Evolutionary conservation across 2,113 vertebrate species (phyloP), one percentile per base, ranked within the genome.

Genomic region (Aptenodytes forsteri): DNA sequence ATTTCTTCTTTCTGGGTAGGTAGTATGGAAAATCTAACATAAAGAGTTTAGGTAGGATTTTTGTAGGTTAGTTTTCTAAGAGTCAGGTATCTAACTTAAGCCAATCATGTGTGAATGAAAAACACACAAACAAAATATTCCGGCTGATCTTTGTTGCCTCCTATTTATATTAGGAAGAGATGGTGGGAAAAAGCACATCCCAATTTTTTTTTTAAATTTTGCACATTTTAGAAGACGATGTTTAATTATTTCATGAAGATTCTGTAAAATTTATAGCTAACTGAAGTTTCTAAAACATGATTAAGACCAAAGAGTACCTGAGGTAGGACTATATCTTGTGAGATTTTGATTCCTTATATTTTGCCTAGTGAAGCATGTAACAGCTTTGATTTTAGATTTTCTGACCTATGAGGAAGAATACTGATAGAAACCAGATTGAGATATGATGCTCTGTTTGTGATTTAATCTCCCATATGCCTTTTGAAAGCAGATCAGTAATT

Each of bases 301-400:
- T 82, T 61, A 67, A 52, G 16, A 13, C 27, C 34, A 54, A 83
- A 78, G 50, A 47, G 26, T 65, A 75, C 80, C 50, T 75, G n/a
- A 92, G 32, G 30, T 70, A 64, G 61, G 30, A 67, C 30, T 67
- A 6, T 27, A 52, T 46, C n/a, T 71, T 47, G 19, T 54, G 55
- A 92, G 49, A 71, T 85, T 83, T 81, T 70, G 34, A 44, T 79
- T 89, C 18, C 27, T 67, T 71, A 4, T 89, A 66, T 75, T 93
- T 89, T 84, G 42, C 13, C 7, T 64, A 50, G 36, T 73, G 71
- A 86, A 80, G 81, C 0, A 0, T 47, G 36, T 19, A 59, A 54
- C 40, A 85, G 49, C 79, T 89, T 94, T 94, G 50, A 75, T 92
- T 94, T 95, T 82, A 83, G 65, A 54, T 84, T 84, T 96, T 79